Evolutionary conservation across 2,888 invertebrate species (phyloP).

Genomic region (Tachystola acroxantha): DNA sequence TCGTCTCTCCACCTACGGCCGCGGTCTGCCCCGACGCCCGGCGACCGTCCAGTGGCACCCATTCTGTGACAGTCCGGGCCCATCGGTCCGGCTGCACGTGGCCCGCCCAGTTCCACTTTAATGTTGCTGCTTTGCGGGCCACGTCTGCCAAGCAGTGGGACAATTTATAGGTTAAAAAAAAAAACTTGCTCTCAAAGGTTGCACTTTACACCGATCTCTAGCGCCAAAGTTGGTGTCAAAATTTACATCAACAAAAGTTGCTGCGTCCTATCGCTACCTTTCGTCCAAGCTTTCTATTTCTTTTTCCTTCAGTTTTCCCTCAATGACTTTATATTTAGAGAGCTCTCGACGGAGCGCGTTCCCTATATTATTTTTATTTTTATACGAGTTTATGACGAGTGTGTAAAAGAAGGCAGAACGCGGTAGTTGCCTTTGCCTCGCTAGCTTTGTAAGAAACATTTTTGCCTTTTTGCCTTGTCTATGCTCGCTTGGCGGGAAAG

Average conservation of each 20-base stretch:
- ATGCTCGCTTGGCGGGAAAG: constrained; percentile 5
- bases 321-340: constrained; percentile 12
- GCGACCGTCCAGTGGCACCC: too few species aligned
- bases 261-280: not conserved
- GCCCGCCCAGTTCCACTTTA: too few species aligned
- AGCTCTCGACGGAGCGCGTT: constrained; percentile 3
- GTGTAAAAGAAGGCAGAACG: constrained; percentile 5
- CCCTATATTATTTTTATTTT: constrained; percentile 10
- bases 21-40: too few species aligned
- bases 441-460: constrained; percentile 2
- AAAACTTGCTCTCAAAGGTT: too few species aligned
- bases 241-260: not conserved
- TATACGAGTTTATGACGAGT: constrained; percentile 9
- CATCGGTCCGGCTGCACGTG: too few species aligned
- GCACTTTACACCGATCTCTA: too few species aligned
- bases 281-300: not conserved
- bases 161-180: too few species aligned
- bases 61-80: too few species aligned
- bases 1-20: too few species aligned
- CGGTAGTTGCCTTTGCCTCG: constrained; percentile 6
- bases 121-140: too few species aligned
- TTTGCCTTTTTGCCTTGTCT: constrained; percentile 4
- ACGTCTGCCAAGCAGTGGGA: too few species aligned
- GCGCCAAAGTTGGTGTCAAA: too few species aligned
- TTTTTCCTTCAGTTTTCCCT: constrained; percentile 1